phyloP scores from a whole-genome alignment of 2,113 vertebrate species.

The Osmerus eperlanus region DNA sequence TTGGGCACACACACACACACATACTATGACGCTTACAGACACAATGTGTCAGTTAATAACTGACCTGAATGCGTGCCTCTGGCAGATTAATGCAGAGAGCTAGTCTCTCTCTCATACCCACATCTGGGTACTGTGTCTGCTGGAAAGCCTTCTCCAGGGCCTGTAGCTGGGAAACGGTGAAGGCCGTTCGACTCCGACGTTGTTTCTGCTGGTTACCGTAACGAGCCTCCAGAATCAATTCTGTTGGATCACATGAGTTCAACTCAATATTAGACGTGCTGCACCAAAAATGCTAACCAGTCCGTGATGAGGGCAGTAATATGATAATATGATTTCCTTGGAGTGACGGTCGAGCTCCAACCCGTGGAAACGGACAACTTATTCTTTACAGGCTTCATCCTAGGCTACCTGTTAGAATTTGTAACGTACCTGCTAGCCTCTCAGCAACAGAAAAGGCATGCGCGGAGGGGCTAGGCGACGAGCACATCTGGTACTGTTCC shows the following conservation, averaged over 20 bases:
- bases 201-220: constrained; percentile 76
- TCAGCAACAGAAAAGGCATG: constrained; percentile 71
- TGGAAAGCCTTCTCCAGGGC: constrained; percentile 78
- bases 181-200: constrained; percentile 75
- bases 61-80: constrained; percentile 79
- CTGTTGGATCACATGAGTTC: constrained; percentile 43
- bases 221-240: constrained; percentile 73
- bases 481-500: constrained; percentile 58
- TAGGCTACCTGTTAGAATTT: background rate
- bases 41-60: background rate
- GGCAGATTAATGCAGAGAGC: constrained; percentile 77
- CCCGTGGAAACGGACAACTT: no score
- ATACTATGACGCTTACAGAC: background rate
- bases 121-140: constrained; percentile 79
- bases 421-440: constrained; percentile 70
- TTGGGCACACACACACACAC: background rate
- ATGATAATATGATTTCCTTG: background rate
- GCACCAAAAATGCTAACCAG: no score
- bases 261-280: no score
- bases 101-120: constrained; percentile 75
- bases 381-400: background rate
- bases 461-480: constrained; percentile 38
- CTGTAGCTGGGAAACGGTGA: constrained; percentile 73
- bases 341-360: no score
- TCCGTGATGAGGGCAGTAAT: background rate